Evolutionary conservation across 2,797 vertebrate genomes (phyloP), one percentile per base, ranked within the genome.

Genomic region (Coranthus polyacanthus): DNA sequence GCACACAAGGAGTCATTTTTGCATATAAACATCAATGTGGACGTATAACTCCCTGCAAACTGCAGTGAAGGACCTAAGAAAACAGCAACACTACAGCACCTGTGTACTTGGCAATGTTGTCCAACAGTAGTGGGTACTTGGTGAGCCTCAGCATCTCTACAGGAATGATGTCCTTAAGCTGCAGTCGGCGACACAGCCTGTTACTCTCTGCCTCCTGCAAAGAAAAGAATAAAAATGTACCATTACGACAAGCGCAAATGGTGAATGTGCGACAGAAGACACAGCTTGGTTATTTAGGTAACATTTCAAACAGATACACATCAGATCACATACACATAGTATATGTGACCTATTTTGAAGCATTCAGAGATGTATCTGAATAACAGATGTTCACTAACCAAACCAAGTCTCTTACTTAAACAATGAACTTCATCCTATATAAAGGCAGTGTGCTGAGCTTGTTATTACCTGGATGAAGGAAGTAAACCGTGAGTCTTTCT

Each of bases 131-230:
- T 1, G 98, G 98, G 86, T 99, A 99, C 80, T 99, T 99, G 24
- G 98, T 98, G 79, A 99, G 93, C 50, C 98, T 94, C 75, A 94
- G 96, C 95, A 99, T 99, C 91, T 99, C 97, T 0, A 96, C 96
- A 47, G 98, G 98, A 89, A 99, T 98, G 84, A 99, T 98, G 91
- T 99, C 98, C 87, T 99, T 99, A 37, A 99, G 93, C 89, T 99
- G 97, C 82, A 98, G 89, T 16, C 98, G 91, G 43, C 97, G 96
- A 87, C 98, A 99, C 72, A 93, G 92, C 0, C 96, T 94, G 88
- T 98, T 99, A 86, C 98, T 98, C 91, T 99, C 96, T 7, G 98
- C 98, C 87, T 99, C 98, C 98, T 99, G 85, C 75, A 88, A 88
- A 85, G 42, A 29, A n/a, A 53, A 37, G 50, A 34, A n/a, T n/a